Evolutionary conservation across 1,140 invertebrate species (phyloP), one percentile per base, ranked within the genome.

Genomic region (Drosophila saltans): DNA sequence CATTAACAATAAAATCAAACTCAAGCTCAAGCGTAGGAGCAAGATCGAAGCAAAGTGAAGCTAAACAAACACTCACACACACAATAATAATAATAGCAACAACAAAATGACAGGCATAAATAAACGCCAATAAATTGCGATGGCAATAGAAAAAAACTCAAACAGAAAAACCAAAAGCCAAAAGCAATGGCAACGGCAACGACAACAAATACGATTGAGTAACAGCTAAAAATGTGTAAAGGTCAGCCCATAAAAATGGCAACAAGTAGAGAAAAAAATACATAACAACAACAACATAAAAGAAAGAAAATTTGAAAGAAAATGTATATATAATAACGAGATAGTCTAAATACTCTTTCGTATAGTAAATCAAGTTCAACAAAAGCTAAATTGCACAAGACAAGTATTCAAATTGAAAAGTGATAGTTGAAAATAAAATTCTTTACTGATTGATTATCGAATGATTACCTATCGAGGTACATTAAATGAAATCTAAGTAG

Each of bases 171-270:
- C 65, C 41, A 61, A 72, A 45, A 66, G 55, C 3, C 33, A 36
- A 36, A 36, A 36, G 28, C 28, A 30, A 30, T 30, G 6, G 33
- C 33, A 24, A 59, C 30, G 41, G 63, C 41, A 26, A 67, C 61
- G 64, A 24, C 66, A 76, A 69, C 66, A 67, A 72, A 72, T 71
- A 41, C 63, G 81, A 86, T 86, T 86, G 83, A 88, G 83, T 88
- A 86, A 86, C 83, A 72, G 69, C 69, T 62, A 57, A 80, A 83
- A 83, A 74, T 88, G 80, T 86, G 76, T 86, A 86, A 86, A 86
- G 83, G 83, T 86, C 83, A 86, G 69, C 28, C 58, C 45, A 76
- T 73, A 69, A 69, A 76, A 76, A 66, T 73, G 83, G 66, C 70
- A 70, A 69, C 16, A 69, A 63, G 33, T 36, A 36, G 6, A 36